These are phyloP conservation scores for Platysternon megacephalum DNA, from an alignment of 2,113 vertebrate species.

Conservation along the genomic window DNA sequence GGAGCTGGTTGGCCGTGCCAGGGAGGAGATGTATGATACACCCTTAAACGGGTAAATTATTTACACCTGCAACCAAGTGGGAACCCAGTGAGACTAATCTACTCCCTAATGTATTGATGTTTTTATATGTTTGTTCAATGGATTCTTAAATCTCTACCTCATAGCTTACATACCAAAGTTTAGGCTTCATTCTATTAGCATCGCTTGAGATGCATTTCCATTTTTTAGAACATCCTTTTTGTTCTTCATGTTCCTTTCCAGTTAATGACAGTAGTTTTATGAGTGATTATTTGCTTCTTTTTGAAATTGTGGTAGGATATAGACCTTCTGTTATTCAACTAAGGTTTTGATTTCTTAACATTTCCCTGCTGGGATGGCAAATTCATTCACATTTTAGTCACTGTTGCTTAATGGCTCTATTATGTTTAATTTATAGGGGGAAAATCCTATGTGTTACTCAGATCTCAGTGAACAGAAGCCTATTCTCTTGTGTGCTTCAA, in stretches of 20 bases:
- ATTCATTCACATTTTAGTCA: not conserved
- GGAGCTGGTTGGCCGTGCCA: rapidly evolving
- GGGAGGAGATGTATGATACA: not conserved
- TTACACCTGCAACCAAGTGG: not conserved
- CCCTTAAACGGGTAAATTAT: not conserved
- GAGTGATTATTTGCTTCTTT: not conserved
- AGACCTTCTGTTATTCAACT: not conserved
- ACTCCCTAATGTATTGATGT: not conserved
- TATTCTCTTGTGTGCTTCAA: not conserved
- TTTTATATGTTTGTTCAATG: not conserved
- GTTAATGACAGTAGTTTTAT: not conserved
- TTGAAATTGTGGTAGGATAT: not conserved
- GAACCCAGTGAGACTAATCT: not conserved
- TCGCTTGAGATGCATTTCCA: not conserved
- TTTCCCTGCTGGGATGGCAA: slow-evolving; percentile 25
- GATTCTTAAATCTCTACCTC: not conserved
- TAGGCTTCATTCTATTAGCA: too few species aligned
- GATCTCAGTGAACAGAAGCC: not conserved
- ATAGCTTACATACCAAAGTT: too few species aligned
- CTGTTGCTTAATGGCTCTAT: slow-evolving; percentile 27
- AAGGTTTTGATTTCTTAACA: slow-evolving; percentile 13
- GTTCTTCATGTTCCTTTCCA: not conserved
- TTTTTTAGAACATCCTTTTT: not conserved
- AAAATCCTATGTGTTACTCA: not conserved
- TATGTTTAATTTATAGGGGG: not conserved